Conservation (phyloP, 2,797 vertebrate species). For the Atherinosoma microstoma region DNA sequence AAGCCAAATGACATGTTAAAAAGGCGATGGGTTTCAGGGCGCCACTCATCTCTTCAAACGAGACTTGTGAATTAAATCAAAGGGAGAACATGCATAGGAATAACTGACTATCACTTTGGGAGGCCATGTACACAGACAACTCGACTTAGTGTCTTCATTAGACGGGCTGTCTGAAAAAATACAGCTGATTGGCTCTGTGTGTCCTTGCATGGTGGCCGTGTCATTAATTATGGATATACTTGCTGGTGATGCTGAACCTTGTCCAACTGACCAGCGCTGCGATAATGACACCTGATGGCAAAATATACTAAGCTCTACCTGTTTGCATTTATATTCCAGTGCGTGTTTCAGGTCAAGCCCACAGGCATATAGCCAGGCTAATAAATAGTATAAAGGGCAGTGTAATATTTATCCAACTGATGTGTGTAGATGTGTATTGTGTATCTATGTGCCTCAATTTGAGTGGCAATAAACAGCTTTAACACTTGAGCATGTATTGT, state of each 20-base stretch:
- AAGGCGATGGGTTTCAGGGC: constrained; percentile 50
- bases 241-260: constrained; percentile 57
- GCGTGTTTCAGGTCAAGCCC: constrained; percentile 38
- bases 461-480: not conserved
- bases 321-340: constrained; percentile 73
- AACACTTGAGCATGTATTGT: not conserved
- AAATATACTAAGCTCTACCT: constrained; percentile 57
- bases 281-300: constrained; percentile 77
- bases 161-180: constrained; percentile 56
- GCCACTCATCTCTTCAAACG: constrained; percentile 62
- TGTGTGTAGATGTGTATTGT: not conserved
- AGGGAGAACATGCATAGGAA: constrained; percentile 73
- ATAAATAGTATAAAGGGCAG: constrained; percentile 53
- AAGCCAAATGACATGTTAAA: constrained; percentile 53
- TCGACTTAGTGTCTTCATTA: constrained; percentile 73
- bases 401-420: constrained; percentile 42
- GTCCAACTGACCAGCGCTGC: constrained; percentile 62
- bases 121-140: constrained; percentile 63
- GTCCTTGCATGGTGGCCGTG: constrained; percentile 61
- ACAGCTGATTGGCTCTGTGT: constrained; percentile 72
- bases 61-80: constrained; percentile 68
- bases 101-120: constrained; percentile 70
- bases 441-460: not conserved
- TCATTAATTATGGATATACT: constrained; percentile 75
- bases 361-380: constrained; percentile 46